Evolutionary conservation across 2,888 invertebrate genomes (phyloP).

Genomic region (Acrobasis consociella): DNA sequence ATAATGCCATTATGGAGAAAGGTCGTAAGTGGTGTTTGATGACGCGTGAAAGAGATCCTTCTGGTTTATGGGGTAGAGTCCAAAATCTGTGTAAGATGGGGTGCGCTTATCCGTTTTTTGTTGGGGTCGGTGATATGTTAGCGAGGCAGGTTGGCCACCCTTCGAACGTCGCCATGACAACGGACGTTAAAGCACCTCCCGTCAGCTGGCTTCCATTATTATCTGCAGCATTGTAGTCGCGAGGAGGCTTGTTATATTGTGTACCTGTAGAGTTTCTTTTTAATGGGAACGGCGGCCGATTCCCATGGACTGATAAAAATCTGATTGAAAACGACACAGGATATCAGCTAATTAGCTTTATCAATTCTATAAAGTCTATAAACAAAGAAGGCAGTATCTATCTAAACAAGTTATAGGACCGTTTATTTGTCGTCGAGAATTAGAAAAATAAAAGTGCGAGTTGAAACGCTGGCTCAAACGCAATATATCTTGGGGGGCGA

Average conservation of each 20-base stretch:
- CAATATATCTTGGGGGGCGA: conserved; percentile 62
- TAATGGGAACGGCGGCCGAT: conserved; percentile 54
- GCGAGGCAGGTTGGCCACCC: conserved; percentile 79
- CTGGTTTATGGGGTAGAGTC: conserved; percentile 60
- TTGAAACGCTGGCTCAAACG: conserved; percentile 50
- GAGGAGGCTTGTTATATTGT: conserved; percentile 57
- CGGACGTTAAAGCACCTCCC: conserved; percentile 77
- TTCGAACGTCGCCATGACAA: conserved; percentile 75
- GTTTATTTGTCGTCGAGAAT: conserved; percentile 33
- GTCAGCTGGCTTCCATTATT: conserved; percentile 81
- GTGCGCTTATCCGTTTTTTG: conserved; percentile 60
- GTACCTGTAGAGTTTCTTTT: conserved; percentile 65
- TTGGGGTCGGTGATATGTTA: conserved; percentile 63
- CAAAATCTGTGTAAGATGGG: conserved; percentile 59
- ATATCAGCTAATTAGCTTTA: conserved; percentile 57
- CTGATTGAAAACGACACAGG: conserved; percentile 50
- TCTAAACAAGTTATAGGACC: conserved; percentile 1
- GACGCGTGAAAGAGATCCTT: conserved; percentile 62
- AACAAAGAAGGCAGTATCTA: not conserved
- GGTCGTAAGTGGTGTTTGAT: conserved; percentile 60
- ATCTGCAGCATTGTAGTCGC: conserved; percentile 64
- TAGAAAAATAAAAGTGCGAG: conserved; percentile 50
- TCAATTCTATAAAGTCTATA: conserved; percentile 37
- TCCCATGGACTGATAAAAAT: conserved; percentile 61
- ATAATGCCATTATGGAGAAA: conserved; percentile 60